phyloP scores from a whole-genome alignment of 2,888 invertebrate genomes.

The Lypha dubia region DNA sequence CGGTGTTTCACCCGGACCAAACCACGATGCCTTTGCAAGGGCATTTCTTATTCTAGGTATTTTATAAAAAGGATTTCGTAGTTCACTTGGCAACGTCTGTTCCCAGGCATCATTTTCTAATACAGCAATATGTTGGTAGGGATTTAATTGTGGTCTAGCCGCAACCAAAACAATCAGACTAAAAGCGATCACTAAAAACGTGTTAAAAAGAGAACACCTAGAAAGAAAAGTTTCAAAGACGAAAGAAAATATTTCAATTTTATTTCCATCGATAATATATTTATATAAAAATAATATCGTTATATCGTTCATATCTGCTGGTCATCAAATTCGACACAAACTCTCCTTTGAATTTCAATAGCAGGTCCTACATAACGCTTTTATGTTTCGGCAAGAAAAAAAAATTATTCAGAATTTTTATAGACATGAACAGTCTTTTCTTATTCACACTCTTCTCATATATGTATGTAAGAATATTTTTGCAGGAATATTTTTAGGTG shows the following conservation, averaged over 20 bases:
- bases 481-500: too few species aligned
- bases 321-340: too few species aligned
- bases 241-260: neutral
- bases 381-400: too few species aligned
- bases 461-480: too few species aligned
- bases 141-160: constrained; percentile 74
- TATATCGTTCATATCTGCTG: too few species aligned
- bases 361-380: too few species aligned
- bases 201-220: constrained; percentile 58
- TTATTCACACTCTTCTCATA: too few species aligned
- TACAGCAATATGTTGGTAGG: constrained; percentile 85
- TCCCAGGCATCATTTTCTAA: constrained; percentile 85
- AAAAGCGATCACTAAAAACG: constrained; percentile 38
- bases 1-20: constrained; percentile 86
- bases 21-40: constrained; percentile 85
- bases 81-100: constrained; percentile 85
- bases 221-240: constrained; percentile 23
- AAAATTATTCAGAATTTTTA: too few species aligned
- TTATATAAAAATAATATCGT: too few species aligned
- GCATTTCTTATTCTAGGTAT: constrained; percentile 85
- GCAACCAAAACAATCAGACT: constrained; percentile 50
- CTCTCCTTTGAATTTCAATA: too few species aligned
- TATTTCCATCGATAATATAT: too few species aligned
- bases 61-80: constrained; percentile 86
- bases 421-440: too few species aligned